A percentile compares a stretch with the other conserved stretches of the same genome.
Evolutionary conservation across 2,797 vertebrate species (phyloP).

Genomic region (Acomys russatus): DNA sequence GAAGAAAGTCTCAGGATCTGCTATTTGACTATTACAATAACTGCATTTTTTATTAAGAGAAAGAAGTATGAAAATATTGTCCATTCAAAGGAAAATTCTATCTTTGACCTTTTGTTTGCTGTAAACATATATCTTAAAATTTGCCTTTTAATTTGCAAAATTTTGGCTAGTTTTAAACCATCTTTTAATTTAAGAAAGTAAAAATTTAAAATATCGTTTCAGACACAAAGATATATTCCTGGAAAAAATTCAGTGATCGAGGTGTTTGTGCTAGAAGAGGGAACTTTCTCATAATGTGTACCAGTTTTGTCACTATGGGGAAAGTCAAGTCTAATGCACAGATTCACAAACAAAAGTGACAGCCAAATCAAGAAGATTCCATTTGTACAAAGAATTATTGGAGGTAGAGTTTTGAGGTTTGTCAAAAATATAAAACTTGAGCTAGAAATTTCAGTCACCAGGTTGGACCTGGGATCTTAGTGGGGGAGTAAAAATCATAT

Average conservation of each 20-base stretch:
- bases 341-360: too few species aligned
- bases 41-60: neutral
- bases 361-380: neutral
- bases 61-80: neutral
- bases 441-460: conserved; percentile 58
- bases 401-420: conserved; percentile 9
- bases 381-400: conserved; percentile 20
- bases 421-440: conserved; percentile 37
- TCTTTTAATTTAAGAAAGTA: neutral
- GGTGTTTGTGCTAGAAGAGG: neutral
- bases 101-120: neutral
- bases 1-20: neutral
- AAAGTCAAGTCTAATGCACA: neutral
- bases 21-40: neutral
- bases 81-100: neutral
- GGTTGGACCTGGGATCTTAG: neutral
- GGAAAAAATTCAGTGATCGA: neutral
- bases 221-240: neutral
- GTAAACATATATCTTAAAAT: neutral
- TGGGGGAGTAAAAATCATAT: conserved; percentile 59
- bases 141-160: neutral
- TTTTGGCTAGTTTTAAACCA: neutral
- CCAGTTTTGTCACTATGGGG: neutral
- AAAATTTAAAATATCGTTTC: neutral
- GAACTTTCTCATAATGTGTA: neutral